A percentile compares a stretch with the other conserved stretches of the same genome.
Evolutionary conservation across 2,888 invertebrate species (phyloP).

Genomic region (Standfussiana lucernea): DNA sequence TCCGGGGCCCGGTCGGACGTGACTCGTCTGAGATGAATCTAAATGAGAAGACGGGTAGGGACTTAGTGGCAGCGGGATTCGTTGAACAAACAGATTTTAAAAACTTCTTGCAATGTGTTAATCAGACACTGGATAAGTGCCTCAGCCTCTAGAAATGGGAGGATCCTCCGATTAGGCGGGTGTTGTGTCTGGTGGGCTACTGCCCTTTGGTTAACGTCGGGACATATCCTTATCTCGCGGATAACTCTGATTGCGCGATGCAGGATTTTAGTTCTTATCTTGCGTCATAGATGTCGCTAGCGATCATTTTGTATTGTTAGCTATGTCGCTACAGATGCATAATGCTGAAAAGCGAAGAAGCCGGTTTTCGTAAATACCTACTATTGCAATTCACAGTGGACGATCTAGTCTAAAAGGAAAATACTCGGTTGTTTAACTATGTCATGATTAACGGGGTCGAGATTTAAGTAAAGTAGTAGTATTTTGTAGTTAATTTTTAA

Average conservation of each 20-base stretch:
- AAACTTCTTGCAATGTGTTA: background rate
- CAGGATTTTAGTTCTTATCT: background rate
- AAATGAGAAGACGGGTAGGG: slow-evolving; percentile 71
- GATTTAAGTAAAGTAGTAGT: background rate
- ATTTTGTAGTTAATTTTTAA: too few relatives aligned
- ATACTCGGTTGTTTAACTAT: background rate
- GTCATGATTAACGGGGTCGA: background rate
- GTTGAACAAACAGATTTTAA: background rate
- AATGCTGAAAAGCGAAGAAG: background rate
- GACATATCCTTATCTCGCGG: too few relatives aligned
- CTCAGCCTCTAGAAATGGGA: too few relatives aligned
- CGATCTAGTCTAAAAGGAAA: background rate
- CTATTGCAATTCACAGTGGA: background rate
- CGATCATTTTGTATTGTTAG: background rate
- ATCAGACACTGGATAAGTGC: too few relatives aligned
- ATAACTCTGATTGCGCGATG: background rate
- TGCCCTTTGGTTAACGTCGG: too few relatives aligned
- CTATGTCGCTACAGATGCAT: background rate
- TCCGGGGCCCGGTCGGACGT: slow-evolving; percentile 75
- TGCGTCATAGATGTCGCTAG: too few relatives aligned
- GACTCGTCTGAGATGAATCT: slow-evolving; percentile 74
- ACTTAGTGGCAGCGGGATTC: slow-evolving; percentile 47
- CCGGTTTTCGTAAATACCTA: background rate
- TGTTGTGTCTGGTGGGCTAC: too few relatives aligned
- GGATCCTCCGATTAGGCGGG: too few relatives aligned